Percentiles rank a stretch among this genome's conserved stretches.
phyloP scores from a whole-genome alignment of 2,797 vertebrate genomes.

The Tolypeutes matacus region DNA sequence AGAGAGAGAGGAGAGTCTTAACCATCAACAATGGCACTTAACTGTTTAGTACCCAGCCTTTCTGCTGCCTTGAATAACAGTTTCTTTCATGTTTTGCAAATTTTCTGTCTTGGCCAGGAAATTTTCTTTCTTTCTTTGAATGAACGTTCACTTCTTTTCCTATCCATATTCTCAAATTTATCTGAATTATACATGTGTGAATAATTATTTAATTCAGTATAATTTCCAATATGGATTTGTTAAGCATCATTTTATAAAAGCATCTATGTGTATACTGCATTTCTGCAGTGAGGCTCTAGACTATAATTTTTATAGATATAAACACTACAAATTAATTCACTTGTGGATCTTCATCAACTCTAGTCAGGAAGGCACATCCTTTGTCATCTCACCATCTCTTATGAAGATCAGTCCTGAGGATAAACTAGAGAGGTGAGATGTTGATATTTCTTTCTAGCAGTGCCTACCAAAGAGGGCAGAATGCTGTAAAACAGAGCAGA shows the following conservation, averaged over 20 bases:
- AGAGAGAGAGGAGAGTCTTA: background rate
- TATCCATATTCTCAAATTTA: conserved; percentile 16
- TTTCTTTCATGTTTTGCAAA: conserved; percentile 35
- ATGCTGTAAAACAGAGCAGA: background rate
- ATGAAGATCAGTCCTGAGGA: background rate
- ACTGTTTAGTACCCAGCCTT: background rate
- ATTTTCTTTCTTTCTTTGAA: conserved; percentile 55
- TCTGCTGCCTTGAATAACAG: conserved; percentile 48
- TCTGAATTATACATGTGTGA: conserved; percentile 9
- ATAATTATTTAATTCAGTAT: background rate
- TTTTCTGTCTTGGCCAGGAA: background rate
- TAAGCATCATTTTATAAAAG: background rate
- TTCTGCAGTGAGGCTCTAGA: background rate
- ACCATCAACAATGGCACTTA: conserved; percentile 23
- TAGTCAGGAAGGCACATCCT: background rate
- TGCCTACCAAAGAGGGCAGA: background rate
- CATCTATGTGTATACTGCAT: background rate
- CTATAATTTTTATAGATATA: background rate
- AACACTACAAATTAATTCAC: background rate
- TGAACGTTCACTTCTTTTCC: conserved; percentile 25
- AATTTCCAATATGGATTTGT: background rate
- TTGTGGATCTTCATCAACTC: background rate
- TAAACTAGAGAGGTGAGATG: background rate
- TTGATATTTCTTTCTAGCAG: background rate
- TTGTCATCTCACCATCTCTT: background rate